Evolutionary conservation across 2,888 invertebrate genomes (phyloP), one percentile per base, ranked within the genome.

Genomic region (Papilio elwesi): DNA sequence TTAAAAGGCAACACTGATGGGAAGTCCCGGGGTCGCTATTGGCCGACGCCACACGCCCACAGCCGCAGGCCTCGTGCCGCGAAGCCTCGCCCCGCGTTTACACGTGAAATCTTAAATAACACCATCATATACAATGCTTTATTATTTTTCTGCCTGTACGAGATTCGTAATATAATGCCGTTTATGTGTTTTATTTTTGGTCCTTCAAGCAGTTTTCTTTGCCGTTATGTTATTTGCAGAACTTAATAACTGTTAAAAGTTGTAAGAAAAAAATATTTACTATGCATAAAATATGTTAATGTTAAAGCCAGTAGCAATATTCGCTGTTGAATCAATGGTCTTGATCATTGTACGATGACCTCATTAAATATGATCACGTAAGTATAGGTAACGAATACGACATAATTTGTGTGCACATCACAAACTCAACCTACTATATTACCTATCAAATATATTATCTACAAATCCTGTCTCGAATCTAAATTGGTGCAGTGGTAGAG

Each of bases 51-150:
- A 82, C 81, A 88, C 93, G 92, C 93, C 93, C 87, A 87, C 86
- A 84, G 91, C 91, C 91, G 79, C 87, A 80, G 88, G 92, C 87
- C 74, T 77, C 82, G 87, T 16, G 49, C 87, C 81, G 84, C 84
- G 75, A 78, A 79, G 82, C 83, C 83, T 85, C 84, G 85, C 81
- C 77, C 77, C 81, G 73, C 74, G 74, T 85, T 88, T 87, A 86
- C 80, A 89, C 87, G 87, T 87, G 86, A 88, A 88, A 89, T 89
- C 82, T 84, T 78, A 89, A 90, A 89, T 88, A 86, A 86, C 78
- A 82, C 77, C 51, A 68, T 49, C 49, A 68, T 43, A 68, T 49
- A 70, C 26, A 26, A 52, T 15, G 59, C 12, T 55, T 13, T 73
- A 63, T 59, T 53, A 69, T 65, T 73, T 71, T 57, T 70, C 43